Conservation (phyloP, 1,140 invertebrate genomes). For the Drosophila oshimai region DNA sequence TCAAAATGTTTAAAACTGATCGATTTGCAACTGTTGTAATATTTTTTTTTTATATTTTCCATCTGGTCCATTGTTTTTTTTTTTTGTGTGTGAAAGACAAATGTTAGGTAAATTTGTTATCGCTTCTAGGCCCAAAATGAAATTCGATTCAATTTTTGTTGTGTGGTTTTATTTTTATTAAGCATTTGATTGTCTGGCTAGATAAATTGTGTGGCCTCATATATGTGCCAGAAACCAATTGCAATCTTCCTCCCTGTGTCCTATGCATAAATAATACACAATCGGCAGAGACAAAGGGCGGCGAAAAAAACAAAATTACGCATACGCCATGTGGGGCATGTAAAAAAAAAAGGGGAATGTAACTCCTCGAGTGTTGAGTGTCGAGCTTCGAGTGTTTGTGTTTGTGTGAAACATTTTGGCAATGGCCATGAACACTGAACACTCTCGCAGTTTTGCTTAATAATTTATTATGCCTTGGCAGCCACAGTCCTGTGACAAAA, state of each 20-base stretch:
- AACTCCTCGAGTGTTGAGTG: conserved; percentile 36
- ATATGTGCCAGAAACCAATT: conserved; percentile 66
- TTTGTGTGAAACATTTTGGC: conserved; percentile 73
- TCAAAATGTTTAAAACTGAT: too few species aligned
- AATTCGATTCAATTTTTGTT: conserved; percentile 18
- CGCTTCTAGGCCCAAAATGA: neutral
- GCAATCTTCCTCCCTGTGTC: conserved; percentile 77
- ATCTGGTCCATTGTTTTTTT: neutral
- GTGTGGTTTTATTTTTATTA: conserved; percentile 41
- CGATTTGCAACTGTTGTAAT: neutral
- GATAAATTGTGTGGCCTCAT: conserved; percentile 30
- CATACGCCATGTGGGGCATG: conserved; percentile 61
- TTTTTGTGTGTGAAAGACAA: conserved; percentile 3
- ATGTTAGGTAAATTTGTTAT: conserved; percentile 3
- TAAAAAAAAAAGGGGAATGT: conserved; percentile 18
- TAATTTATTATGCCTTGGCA: conserved; percentile 76
- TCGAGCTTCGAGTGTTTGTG: too few species aligned
- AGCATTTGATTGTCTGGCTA: conserved; percentile 47
- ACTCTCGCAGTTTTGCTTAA: conserved; percentile 73
- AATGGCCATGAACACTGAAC: conserved; percentile 64
- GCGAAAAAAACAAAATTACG: conserved; percentile 63
- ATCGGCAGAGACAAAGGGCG: conserved; percentile 19
- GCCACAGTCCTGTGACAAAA: too few species aligned
- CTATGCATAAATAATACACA: conserved; percentile 74
- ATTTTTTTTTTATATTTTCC: neutral